Evolutionary conservation across 2,888 invertebrate species (phyloP).

Genomic region (Cylloceria caligata): DNA sequence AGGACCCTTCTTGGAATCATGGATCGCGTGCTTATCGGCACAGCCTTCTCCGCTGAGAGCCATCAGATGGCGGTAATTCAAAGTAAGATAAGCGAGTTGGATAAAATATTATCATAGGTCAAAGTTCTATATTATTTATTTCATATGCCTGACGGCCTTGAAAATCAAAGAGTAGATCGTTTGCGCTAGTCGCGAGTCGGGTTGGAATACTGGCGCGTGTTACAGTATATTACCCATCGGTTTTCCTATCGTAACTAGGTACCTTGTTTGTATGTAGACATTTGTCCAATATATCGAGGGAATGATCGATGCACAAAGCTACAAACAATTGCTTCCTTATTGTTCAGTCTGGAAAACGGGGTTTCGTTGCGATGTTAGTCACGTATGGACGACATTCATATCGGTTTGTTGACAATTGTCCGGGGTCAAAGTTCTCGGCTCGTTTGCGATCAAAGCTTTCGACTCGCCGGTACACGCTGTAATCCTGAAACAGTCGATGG

Average conservation of each 20-base stretch:
- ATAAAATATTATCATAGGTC: not conserved
- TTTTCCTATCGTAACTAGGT: not conserved
- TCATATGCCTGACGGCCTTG: not conserved
- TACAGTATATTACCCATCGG: not conserved
- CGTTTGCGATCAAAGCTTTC: slow-evolving; percentile 89
- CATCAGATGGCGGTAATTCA: not conserved
- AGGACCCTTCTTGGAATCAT: not conserved
- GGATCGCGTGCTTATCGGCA: not conserved
- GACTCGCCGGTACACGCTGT: slow-evolving; percentile 89
- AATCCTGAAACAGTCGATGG: slow-evolving; percentile 85
- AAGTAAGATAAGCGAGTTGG: not conserved
- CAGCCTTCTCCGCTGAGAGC: not conserved
- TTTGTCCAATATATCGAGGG: not conserved
- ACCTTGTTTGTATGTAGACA: no score
- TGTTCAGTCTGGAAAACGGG: not conserved
- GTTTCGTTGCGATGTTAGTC: slow-evolving; percentile 49
- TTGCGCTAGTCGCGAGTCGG: not conserved
- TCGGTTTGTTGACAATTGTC: slow-evolving; percentile 76
- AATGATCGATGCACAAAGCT: slow-evolving; percentile 14
- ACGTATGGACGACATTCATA: slow-evolving; percentile 78
- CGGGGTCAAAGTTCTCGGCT: slow-evolving; percentile 85
- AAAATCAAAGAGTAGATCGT: not conserved
- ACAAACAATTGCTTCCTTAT: not conserved
- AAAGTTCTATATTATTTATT: not conserved
- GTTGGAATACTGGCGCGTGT: not conserved